These are phyloP conservation scores for Microcebus murinus DNA, from an alignment of 2,113 vertebrate genomes.

Conservation along the genomic window DNA sequence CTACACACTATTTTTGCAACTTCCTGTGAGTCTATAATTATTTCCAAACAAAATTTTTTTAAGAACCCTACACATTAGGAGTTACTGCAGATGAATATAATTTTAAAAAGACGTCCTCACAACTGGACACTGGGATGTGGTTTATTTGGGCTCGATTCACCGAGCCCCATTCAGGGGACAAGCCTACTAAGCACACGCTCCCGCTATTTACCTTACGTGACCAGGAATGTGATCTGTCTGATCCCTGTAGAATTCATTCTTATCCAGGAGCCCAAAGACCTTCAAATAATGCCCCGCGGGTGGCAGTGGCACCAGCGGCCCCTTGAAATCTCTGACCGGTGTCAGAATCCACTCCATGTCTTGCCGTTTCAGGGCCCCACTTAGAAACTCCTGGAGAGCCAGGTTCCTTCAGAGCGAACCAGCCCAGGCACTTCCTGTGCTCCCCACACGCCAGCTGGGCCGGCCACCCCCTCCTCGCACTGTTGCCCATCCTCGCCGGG, in stretches of 20 bases:
- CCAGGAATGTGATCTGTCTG: not conserved
- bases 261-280: not conserved
- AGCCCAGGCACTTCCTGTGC: not conserved
- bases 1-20: not conserved
- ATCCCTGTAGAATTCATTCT: not conserved
- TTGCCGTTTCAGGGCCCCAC: not conserved
- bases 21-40: not conserved
- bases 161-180: not conserved
- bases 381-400: not conserved
- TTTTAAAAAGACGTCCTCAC: not conserved
- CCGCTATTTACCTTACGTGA: not conserved
- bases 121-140: not conserved
- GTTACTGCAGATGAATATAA: not conserved
- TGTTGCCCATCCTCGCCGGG: not conserved
- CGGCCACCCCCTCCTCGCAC: too few species aligned
- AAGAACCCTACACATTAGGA: not conserved
- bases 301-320: not conserved
- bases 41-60: not conserved
- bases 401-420: not conserved
- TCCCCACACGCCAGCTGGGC: too few species aligned
- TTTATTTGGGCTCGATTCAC: not conserved
- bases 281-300: not conserved
- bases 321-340: not conserved
- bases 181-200: not conserved
- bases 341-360: not conserved